Conservation (phyloP, 2,797 vertebrate genomes). For the Coregonus ussuriensis region DNA sequence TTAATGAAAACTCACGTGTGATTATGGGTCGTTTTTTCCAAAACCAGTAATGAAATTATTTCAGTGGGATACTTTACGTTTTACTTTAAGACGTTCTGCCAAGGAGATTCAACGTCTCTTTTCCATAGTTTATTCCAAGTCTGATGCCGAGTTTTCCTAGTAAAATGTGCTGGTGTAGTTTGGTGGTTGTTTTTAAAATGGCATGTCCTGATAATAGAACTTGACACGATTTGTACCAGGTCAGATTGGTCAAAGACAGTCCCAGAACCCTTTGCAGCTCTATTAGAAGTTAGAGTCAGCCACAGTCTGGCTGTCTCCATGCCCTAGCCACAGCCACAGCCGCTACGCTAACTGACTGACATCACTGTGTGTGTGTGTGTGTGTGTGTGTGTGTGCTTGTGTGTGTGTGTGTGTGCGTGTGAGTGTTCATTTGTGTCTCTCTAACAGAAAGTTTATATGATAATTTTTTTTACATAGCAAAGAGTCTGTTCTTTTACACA, state of each 20-base stretch:
- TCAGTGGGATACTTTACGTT: slow-evolving; percentile 31
- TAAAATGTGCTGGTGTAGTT: slow-evolving; percentile 36
- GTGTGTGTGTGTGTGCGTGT: slow-evolving; percentile 21
- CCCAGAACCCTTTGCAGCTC: slow-evolving; percentile 67
- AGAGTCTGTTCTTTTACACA: neutral
- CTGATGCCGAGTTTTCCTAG: slow-evolving; percentile 32
- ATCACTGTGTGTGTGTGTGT: slow-evolving; percentile 20
- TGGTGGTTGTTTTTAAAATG: neutral
- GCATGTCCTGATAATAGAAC: slow-evolving; percentile 37
- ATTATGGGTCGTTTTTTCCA: slow-evolving; percentile 43
- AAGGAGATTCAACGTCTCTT: slow-evolving; percentile 27
- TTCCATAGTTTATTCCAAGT: slow-evolving; percentile 40
- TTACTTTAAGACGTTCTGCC: slow-evolving; percentile 15
- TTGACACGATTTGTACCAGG: slow-evolving; percentile 47
- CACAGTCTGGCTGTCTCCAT: slow-evolving; percentile 69
- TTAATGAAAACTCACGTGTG: slow-evolving; percentile 34
- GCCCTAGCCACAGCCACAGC: slow-evolving; percentile 59
- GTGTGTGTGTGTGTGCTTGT: slow-evolving; percentile 30
- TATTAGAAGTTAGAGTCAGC: slow-evolving; percentile 55
- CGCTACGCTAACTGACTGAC: slow-evolving; percentile 40
- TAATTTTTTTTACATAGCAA: no score
- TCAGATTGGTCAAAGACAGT: slow-evolving; percentile 56
- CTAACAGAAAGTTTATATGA: neutral
- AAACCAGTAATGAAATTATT: slow-evolving; percentile 42
- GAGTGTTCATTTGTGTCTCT: slow-evolving; percentile 8